Evolutionary conservation across 2,888 invertebrate species (phyloP).

Genomic region (Amblyjoppa proteus): DNA sequence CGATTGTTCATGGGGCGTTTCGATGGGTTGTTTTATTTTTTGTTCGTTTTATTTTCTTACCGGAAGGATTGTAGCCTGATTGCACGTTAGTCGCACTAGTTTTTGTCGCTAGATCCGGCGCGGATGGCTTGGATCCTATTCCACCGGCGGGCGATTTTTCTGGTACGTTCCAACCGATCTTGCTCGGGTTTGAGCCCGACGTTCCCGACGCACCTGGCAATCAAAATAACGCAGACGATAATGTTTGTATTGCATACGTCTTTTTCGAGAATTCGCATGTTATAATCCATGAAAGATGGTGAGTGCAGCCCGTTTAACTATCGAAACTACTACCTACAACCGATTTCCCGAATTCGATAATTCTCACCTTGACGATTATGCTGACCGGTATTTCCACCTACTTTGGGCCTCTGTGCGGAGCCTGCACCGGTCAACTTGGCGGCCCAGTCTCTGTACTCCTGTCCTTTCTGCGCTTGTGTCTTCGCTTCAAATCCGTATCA

Average conservation of each 20-base stretch:
- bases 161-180: conserved; percentile 81
- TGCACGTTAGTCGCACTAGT: conserved; percentile 80
- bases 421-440: conserved; percentile 69
- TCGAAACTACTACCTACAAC: conserved; percentile 18
- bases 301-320: conserved; percentile 1
- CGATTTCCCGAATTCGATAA: conserved; percentile 2
- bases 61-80: conserved; percentile 76
- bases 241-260: conserved; percentile 1
- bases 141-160: conserved; percentile 69
- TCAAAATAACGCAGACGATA: neutral
- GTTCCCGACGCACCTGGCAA: conserved; percentile 30
- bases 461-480: conserved; percentile 67
- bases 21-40: neutral
- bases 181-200: conserved; percentile 74
- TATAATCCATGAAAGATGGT: conserved; percentile 38
- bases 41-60: conserved; percentile 38
- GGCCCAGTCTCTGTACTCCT: conserved; percentile 72
- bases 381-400: conserved; percentile 62
- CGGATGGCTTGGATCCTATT: conserved; percentile 77
- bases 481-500: conserved; percentile 49
- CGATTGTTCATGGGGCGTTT: neutral
- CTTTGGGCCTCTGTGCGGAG: conserved; percentile 62
- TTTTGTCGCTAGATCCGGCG: conserved; percentile 78
- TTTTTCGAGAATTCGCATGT: neutral
- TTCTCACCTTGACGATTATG: conserved; percentile 59